Conservation (phyloP, 1,140 invertebrate species). For the Drosophila bocqueti region DNA sequence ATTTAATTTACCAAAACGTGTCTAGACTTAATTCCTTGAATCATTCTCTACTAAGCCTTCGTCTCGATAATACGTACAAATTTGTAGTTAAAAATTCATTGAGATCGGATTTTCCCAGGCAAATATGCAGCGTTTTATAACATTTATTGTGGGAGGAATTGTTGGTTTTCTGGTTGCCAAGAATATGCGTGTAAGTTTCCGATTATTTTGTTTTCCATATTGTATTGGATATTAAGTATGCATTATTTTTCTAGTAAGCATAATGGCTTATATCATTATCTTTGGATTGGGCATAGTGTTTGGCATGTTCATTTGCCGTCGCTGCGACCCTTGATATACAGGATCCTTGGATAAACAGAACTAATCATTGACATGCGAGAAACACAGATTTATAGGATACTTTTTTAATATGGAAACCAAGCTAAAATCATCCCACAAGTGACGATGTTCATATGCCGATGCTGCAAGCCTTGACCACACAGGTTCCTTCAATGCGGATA, state of each 20-base stretch:
- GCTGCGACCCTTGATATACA: constrained; percentile 27
- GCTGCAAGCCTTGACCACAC: constrained; percentile 15
- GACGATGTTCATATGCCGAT: constrained; percentile 29
- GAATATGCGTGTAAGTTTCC: constrained; percentile 37
- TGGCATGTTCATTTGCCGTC: constrained; percentile 50
- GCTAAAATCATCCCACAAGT: not conserved
- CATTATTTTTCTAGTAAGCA: not conserved
- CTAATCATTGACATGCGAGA: not conserved
- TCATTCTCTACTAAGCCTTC: not conserved
- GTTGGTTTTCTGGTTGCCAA: constrained; percentile 44
- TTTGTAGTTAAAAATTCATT: not conserved
- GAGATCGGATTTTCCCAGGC: not conserved
- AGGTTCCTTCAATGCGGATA: not conserved
- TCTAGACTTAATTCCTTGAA: not conserved
- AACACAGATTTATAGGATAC: not conserved
- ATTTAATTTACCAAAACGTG: not conserved
- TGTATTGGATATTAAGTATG: not conserved
- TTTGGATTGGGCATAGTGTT: constrained; percentile 58
- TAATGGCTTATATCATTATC: constrained; percentile 44
- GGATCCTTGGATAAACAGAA: not conserved
- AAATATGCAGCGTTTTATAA: constrained; percentile 47
- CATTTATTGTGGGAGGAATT: constrained; percentile 48
- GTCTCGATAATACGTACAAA: not conserved
- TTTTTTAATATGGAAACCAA: not conserved
- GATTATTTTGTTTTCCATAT: not conserved